These are phyloP conservation scores for Eugnorisma glareosa DNA, from an alignment of 2,888 invertebrate genomes.

Conservation along the genomic window DNA sequence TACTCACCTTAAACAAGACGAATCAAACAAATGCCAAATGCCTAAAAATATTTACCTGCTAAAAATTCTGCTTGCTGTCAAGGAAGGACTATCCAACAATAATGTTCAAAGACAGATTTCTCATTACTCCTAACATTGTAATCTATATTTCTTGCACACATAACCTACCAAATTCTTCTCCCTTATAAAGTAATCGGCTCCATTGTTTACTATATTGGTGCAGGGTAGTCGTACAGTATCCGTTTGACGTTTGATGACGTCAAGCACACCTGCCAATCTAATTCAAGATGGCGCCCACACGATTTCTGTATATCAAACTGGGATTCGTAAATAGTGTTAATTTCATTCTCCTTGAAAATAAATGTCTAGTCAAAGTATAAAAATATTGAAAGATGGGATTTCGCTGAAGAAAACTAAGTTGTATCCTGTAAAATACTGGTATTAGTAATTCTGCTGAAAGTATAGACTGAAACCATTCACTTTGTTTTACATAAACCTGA, in stretches of 20 bases:
- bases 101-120: not conserved
- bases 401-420: not conserved
- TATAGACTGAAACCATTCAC: not conserved
- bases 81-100: not conserved
- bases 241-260: conserved; percentile 35
- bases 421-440: not conserved
- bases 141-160: conserved; percentile 46
- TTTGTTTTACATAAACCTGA: not conserved
- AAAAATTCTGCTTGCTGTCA: not conserved
- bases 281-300: conserved; percentile 22
- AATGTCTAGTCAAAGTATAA: not conserved
- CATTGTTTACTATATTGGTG: conserved; percentile 51
- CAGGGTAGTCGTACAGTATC: conserved; percentile 8
- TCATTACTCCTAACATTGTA: conserved; percentile 4
- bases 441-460: not conserved
- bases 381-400: not conserved
- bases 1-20: too few relatives aligned
- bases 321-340: not conserved
- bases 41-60: too few relatives aligned
- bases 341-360: not conserved
- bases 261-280: conserved; percentile 45
- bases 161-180: conserved; percentile 8
- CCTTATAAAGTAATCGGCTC: conserved; percentile 40
- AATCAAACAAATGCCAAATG: too few relatives aligned
- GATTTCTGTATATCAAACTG: not conserved